These are phyloP conservation scores for Glareola pratincola DNA, from an alignment of 2,113 vertebrate genomes.

Conservation along the genomic window DNA sequence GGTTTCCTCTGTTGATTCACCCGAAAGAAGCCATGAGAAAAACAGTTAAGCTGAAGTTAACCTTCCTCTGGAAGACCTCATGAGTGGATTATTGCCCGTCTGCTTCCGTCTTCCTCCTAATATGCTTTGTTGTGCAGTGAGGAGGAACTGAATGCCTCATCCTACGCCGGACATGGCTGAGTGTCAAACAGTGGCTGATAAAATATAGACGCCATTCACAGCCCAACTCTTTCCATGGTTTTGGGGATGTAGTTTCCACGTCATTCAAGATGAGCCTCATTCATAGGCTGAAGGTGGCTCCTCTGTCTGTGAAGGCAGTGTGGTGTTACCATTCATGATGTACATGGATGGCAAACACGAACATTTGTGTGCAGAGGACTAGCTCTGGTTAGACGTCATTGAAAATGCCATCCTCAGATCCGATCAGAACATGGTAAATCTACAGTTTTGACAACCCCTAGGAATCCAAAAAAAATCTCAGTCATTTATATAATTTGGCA, in stretches of 20 bases:
- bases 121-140: background rate
- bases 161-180: background rate
- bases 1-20: background rate
- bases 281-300: background rate
- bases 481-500: background rate
- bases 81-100: background rate
- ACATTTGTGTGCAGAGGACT: background rate
- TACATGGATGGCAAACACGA: background rate
- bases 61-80: background rate
- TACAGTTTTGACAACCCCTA: background rate
- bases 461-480: background rate
- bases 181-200: background rate
- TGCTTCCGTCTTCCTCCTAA: background rate
- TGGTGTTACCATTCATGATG: accelerated
- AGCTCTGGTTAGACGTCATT: background rate
- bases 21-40: background rate
- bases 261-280: background rate
- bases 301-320: background rate
- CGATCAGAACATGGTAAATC: background rate
- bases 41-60: background rate
- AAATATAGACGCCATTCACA: background rate
- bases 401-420: background rate
- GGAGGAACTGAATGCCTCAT: background rate
- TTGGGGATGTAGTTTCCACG: background rate
- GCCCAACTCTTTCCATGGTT: background rate